Evolutionary conservation across 2,888 invertebrate species (phyloP), one percentile per base, ranked within the genome.

Genomic region (Incurvaria masculella): DNA sequence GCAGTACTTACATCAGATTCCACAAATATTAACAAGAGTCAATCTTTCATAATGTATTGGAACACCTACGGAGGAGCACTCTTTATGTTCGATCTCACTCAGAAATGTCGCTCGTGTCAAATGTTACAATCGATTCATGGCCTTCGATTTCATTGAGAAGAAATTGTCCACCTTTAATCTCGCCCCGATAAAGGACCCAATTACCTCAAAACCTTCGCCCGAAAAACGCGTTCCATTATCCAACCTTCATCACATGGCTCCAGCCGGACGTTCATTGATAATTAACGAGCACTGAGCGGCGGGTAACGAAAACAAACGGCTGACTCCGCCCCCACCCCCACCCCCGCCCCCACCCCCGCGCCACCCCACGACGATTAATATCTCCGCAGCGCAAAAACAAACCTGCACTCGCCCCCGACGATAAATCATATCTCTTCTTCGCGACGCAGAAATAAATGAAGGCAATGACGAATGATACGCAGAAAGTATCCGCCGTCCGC

Each of bases 371-470:
- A 71, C 76, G 75, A 78, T 78, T 78, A 75, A 78, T 78, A 78
- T 76, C 75, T 71, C 68, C 66, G 68, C 68, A 55, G 67, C 64
- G 72, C 72, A 76, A 78, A 76, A 78, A 76, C 78, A 75, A 72
- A 74, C 72, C 71, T 67, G 72, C 69, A 65, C 60, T 67, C 60
- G 59, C 65, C 67, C 70, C 67, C 70, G 69, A 70, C 66, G 71
- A 76, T 76, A 78, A 76, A 78, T 78, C 76, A 76, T 76, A 75
- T 73, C 72, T n/a, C n/a, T 72, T 59, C 65, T 33, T 70, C 63
- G 66, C 70, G 73, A 68, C 72, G 68, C 73, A 75, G 75, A 76
- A 76, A 76, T 78, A 75, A 76, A 76, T 76, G 76, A 75, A 72
- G 65, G 68, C 67, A 72, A 75, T 75, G 76, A 78, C 76, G 74